Conservation (phyloP, 2,888 invertebrate species). For the Macrosoma leucophasiata region DNA sequence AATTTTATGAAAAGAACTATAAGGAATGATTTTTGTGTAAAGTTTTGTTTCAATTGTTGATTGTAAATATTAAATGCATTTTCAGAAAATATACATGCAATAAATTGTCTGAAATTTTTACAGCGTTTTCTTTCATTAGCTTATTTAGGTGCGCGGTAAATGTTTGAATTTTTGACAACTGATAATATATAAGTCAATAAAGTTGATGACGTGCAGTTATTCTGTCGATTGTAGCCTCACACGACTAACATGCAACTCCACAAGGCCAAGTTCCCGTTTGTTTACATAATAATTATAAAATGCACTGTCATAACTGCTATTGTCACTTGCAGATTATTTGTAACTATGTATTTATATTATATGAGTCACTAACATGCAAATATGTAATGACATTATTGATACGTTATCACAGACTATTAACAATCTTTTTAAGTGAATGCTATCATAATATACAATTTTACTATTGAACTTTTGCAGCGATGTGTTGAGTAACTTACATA, state of each 20-base stretch:
- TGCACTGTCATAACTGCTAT: slow-evolving; percentile 74
- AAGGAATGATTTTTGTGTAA: slow-evolving; percentile 58
- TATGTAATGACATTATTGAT: slow-evolving; percentile 68
- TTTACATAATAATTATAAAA: slow-evolving; percentile 65
- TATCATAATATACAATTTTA: slow-evolving; percentile 48
- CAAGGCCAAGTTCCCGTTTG: slow-evolving; percentile 75
- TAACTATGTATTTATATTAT: slow-evolving; percentile 75
- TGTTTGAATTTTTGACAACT: slow-evolving; percentile 11
- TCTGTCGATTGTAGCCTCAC: slow-evolving; percentile 66
- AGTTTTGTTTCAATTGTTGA: slow-evolving; percentile 68
- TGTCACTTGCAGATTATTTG: slow-evolving; percentile 71
- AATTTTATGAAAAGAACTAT: slow-evolving; percentile 54
- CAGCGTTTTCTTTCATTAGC: slow-evolving; percentile 61
- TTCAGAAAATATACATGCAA: slow-evolving; percentile 69
- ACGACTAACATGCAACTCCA: slow-evolving; percentile 74
- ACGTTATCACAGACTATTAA: slow-evolving; percentile 65
- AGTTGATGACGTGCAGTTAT: slow-evolving; percentile 73
- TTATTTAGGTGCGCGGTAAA: slow-evolving; percentile 43
- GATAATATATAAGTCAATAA: slow-evolving; percentile 48
- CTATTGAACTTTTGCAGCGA: slow-evolving; percentile 46
- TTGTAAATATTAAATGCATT: slow-evolving; percentile 72
- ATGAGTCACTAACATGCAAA: slow-evolving; percentile 76
- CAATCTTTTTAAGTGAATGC: slow-evolving; percentile 63
- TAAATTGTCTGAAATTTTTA: slow-evolving; percentile 70
- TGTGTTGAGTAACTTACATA: slow-evolving; percentile 71